Percentiles rank a stretch among this genome's conserved stretches.
These are phyloP conservation scores for Xenops minutus DNA, from an alignment of 2,797 vertebrate genomes.

Conservation along the genomic window DNA sequence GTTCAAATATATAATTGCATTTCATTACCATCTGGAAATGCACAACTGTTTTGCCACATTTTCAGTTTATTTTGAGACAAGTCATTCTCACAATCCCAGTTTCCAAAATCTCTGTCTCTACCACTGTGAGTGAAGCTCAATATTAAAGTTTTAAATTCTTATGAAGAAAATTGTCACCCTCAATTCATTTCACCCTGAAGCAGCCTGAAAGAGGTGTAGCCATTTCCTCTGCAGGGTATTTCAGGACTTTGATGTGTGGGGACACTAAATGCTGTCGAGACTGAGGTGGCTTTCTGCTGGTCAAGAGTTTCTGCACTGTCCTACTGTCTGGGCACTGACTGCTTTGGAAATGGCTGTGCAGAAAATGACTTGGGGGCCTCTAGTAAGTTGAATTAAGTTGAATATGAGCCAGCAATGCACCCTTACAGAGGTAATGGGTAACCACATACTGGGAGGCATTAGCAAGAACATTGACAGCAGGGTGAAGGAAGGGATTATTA, in stretches of 20 bases:
- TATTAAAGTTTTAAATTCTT: neutral
- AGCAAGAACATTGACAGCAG: rapidly evolving
- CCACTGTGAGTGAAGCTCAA: neutral
- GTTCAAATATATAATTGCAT: slow-evolving; percentile 27
- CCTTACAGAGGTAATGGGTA: neutral
- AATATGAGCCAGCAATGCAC: neutral
- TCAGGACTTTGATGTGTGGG: neutral
- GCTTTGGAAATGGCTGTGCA: neutral
- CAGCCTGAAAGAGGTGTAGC: neutral
- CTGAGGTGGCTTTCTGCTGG: neutral
- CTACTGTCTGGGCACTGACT: neutral
- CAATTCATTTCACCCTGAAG: neutral
- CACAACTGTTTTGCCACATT: neutral
- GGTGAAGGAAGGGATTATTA: neutral
- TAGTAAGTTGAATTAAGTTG: neutral
- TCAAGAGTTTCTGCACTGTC: neutral
- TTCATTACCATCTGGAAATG: slow-evolving; percentile 4
- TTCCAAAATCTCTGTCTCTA: neutral
- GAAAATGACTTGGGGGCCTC: neutral
- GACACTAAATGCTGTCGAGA: neutral
- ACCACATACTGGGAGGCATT: no score
- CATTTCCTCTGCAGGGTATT: neutral
- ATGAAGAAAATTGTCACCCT: neutral
- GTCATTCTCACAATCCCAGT: neutral
- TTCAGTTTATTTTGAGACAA: neutral